A percentile compares a stretch with the other conserved stretches of the same genome.
Conservation (phyloP, 2,888 invertebrate species). For the Chrysolina haemoptera region DNA sequence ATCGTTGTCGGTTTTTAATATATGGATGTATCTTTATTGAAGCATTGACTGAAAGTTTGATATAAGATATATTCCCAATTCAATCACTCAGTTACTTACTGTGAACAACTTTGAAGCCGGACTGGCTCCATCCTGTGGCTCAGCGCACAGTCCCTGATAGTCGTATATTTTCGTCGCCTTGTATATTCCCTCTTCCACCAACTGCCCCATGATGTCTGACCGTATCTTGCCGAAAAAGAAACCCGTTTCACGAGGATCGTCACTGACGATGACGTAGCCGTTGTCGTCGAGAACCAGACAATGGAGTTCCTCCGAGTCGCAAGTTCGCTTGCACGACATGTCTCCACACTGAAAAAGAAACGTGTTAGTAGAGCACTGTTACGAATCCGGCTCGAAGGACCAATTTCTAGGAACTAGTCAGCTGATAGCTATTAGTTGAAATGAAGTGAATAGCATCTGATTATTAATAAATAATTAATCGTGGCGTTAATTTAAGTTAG, state of each 20-base stretch:
- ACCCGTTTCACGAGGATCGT: conserved; percentile 77
- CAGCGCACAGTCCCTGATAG: conserved; percentile 92
- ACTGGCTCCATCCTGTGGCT: conserved; percentile 75
- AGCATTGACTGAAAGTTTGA: no score
- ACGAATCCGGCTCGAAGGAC: not conserved
- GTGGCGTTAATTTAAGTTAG: no score
- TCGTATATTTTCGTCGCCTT: conserved; percentile 84
- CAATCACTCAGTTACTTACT: conserved; percentile 58
- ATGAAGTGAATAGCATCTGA: no score
- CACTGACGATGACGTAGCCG: conserved; percentile 87
- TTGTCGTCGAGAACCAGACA: conserved; percentile 92
- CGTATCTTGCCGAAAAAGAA: conserved; percentile 89
- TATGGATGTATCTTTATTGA: no score
- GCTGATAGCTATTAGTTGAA: no score
- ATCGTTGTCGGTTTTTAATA: conserved; percentile 31
- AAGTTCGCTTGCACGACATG: conserved; percentile 72
- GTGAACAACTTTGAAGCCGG: conserved; percentile 64
- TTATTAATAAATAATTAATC: no score
- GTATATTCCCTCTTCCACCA: conserved; percentile 85
- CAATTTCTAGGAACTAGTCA: not conserved
- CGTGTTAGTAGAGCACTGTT: no score
- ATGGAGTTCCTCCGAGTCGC: conserved; percentile 79
- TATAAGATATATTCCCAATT: no score
- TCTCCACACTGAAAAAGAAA: conserved; percentile 55
- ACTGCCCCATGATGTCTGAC: conserved; percentile 80